Percentiles rank a stretch among this genome's conserved stretches.
phyloP scores from a whole-genome alignment of 2,797 vertebrate species.

The Notolepis coatsorum region DNA sequence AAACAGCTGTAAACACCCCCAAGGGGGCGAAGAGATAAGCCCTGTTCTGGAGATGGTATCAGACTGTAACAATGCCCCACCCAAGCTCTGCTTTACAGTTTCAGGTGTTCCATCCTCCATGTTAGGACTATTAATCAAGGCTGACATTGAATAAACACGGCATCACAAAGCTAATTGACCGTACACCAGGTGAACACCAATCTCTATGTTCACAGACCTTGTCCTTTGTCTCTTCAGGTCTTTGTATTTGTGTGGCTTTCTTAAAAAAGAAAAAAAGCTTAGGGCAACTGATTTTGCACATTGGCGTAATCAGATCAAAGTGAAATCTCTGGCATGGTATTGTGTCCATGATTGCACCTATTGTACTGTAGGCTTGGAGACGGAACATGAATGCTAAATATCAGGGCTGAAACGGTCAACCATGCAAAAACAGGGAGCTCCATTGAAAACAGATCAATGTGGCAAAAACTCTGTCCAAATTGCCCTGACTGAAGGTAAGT shows the following conservation, averaged over 20 bases:
- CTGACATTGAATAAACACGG: constrained; percentile 67
- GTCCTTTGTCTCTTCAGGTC: constrained; percentile 37
- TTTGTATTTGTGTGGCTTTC: constrained; percentile 29
- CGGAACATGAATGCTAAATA: constrained; percentile 38
- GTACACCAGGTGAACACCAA: constrained; percentile 58
- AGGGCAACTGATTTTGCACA: constrained; percentile 73
- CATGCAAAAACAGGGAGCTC: constrained; percentile 31
- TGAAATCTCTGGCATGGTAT: constrained; percentile 38
- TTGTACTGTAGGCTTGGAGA: constrained; percentile 59
- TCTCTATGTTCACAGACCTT: constrained; percentile 33
- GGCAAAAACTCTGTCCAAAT: constrained; percentile 19
- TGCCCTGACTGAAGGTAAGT: background rate
- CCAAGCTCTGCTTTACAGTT: constrained; percentile 61
- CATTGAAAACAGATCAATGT: constrained; percentile 44
- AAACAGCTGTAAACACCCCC: constrained; percentile 78
- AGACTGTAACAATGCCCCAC: constrained; percentile 69
- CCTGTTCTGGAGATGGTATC: constrained; percentile 74
- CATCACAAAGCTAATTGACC: constrained; percentile 72
- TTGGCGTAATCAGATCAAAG: constrained; percentile 67
- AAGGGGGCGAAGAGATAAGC: constrained; percentile 63
- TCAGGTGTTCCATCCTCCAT: constrained; percentile 68
- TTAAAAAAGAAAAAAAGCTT: background rate
- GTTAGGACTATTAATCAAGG: constrained; percentile 75
- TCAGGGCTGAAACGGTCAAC: constrained; percentile 23
- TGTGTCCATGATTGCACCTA: constrained; percentile 67